These are phyloP conservation scores for Steatornis caripensis DNA, from an alignment of 2,113 vertebrate species.

Conservation along the genomic window DNA sequence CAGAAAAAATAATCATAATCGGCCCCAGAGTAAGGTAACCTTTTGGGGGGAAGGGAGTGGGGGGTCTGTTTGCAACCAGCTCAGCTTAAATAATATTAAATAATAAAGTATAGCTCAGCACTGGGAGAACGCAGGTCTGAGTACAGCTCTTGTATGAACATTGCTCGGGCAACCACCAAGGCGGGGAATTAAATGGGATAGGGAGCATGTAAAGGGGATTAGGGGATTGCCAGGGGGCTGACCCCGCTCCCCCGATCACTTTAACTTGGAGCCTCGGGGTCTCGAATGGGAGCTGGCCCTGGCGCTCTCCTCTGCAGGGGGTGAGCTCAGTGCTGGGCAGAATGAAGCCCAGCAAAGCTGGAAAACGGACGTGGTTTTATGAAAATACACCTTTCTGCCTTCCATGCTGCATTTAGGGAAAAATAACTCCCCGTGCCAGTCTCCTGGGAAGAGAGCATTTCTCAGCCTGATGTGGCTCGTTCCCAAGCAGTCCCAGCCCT, in stretches of 20 bases:
- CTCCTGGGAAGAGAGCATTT: background rate
- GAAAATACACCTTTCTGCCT: background rate
- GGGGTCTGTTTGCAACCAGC: background rate
- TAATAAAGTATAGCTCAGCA: background rate
- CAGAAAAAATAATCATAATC: background rate
- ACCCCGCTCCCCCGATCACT: background rate
- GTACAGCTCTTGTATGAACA: background rate
- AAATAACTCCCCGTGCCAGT: background rate
- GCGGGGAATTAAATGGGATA: constrained; percentile 8
- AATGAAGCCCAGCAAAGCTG: background rate
- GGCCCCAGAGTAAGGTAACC: background rate
- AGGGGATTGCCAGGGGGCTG: background rate
- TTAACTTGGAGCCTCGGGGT: background rate
- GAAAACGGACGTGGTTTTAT: background rate
- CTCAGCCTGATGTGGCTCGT: background rate
- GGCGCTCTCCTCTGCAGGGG: background rate
- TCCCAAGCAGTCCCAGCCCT: background rate
- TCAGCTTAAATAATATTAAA: background rate
- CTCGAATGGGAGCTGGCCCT: background rate
- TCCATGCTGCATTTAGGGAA: background rate
- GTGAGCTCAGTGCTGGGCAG: background rate
- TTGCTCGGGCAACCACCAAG: background rate
- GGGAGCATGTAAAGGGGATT: background rate
- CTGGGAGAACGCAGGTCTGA: background rate
- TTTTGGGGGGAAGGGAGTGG: background rate